Evolutionary conservation across 1,140 invertebrate genomes (phyloP).

Genomic region (Heterodera schachtii): DNA sequence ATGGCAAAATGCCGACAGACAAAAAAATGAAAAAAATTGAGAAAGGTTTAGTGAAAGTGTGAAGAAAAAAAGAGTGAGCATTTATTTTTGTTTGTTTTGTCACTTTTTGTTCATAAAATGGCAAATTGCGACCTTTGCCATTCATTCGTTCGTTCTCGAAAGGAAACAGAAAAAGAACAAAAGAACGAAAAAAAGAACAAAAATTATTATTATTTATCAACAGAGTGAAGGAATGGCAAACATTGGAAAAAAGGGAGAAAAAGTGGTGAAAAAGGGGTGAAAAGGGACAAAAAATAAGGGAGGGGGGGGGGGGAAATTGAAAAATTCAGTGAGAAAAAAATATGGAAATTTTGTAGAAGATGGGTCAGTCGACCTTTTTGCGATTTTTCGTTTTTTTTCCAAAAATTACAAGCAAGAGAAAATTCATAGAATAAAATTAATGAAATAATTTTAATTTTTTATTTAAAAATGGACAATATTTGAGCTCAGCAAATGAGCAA

Average conservation of each 20-base stretch:
- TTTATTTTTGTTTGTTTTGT: neutral
- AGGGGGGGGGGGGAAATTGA: neutral
- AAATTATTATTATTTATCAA: neutral
- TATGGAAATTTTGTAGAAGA: neutral
- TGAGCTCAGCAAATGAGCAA: too few relatives aligned
- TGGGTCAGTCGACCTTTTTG: too few relatives aligned
- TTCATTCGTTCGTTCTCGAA: constrained; percentile 10
- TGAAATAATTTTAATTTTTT: too few relatives aligned
- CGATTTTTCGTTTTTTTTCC: too few relatives aligned
- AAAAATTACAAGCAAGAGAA: too few relatives aligned
- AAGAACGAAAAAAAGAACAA: constrained; percentile 1
- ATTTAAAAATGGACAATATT: too few relatives aligned
- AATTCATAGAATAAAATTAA: too few relatives aligned
- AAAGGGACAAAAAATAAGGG: neutral
- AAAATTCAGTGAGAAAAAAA: neutral
- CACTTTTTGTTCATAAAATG: too few relatives aligned
- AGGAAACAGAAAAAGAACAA: constrained; percentile 3
- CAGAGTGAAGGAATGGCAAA: neutral
- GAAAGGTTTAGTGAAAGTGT: neutral
- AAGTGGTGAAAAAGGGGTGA: neutral
- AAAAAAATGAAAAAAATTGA: neutral
- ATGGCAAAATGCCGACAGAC: neutral
- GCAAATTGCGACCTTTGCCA: neutral
- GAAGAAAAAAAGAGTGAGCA: neutral
- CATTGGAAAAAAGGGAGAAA: neutral